Base-by-base conservation (phyloP, 2,797 vertebrate species). In the Calcarius lapponicus region DNA sequence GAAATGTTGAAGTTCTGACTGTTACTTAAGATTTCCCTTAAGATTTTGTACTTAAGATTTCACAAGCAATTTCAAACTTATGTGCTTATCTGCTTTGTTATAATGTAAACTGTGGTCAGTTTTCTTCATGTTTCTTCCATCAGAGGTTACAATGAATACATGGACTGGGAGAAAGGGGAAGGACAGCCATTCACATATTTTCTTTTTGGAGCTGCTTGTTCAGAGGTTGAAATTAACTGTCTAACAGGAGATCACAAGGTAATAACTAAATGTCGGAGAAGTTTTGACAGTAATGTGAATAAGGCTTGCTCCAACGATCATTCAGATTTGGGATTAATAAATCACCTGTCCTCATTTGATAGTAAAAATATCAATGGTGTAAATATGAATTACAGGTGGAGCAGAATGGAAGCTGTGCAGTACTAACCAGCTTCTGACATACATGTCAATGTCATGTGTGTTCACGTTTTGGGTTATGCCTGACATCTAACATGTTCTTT, bases 161-260 rank as follows among this genome's bases (percentile, higher is more conserved):
- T 99, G 96, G 97, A 99, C 94, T 99, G 98, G 99, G 98, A 99
- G 57, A 98, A 98, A 80, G 98, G 98, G 78, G 98, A 98, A 90
- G 99, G 99, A 36, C 93, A 93, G 3, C 98, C 98, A 0, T 99
- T 98, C 47, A 94, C 98, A 0, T 99, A 99, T 96, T 99, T 97
- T 71, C 96, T 98, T 11, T 98, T 95, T 3, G 99, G 98, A 54
- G 98, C 93, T 20, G 98, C 98, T 78, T 99, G 98, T 97, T 97
- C 98, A 15, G 99, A 99, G 91, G 98, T 99, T 96, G 99, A 99
- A 97, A 98, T 99, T 85, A 98, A 99, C 97, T 98, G 98, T 85
- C 97, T 99, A 78, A 99, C 98, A 1, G 99, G 99, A 91, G 98
- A 98, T 96, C 98, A 98, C 97, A 98, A 98, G 98, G 99, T 99